A percentile compares a stretch with the other conserved stretches of the same genome.
Evolutionary conservation across 1,140 invertebrate genomes (phyloP).

Genomic region (Potamilus streckersoni): DNA sequence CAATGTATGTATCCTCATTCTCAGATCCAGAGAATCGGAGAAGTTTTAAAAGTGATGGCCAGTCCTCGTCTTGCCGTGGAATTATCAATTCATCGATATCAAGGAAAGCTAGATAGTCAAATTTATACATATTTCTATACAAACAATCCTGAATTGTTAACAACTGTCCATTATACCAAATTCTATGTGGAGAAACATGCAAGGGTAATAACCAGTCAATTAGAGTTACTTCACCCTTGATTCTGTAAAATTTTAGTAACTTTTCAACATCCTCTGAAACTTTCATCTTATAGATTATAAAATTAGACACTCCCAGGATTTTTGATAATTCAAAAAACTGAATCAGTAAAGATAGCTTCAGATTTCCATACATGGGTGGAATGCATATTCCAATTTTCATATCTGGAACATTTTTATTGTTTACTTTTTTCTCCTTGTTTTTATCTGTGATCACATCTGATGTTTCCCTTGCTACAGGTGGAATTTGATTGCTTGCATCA

Average conservation of each 20-base stretch:
- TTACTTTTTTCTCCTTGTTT: slow-evolving; percentile 2
- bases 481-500: no score
- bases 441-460: no score
- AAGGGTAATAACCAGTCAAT: slow-evolving; percentile 55
- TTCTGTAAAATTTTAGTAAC: slow-evolving; percentile 51
- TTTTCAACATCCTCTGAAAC: slow-evolving; percentile 40
- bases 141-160: slow-evolving; percentile 65
- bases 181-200: slow-evolving; percentile 25
- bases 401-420: neutral
- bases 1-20: slow-evolving; percentile 9
- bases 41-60: slow-evolving; percentile 40
- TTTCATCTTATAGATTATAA: slow-evolving; percentile 59
- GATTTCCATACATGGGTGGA: slow-evolving; percentile 63
- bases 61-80: slow-evolving; percentile 41
- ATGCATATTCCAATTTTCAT: slow-evolving; percentile 73
- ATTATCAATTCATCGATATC: slow-evolving; percentile 67
- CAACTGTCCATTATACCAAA: slow-evolving; percentile 66
- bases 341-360: slow-evolving; percentile 50
- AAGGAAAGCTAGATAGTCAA: slow-evolving; percentile 60
- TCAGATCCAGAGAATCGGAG: slow-evolving; percentile 11
- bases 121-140: slow-evolving; percentile 56
- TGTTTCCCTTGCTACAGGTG: no score
- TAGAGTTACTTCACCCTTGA: slow-evolving; percentile 38
- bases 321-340: slow-evolving; percentile 64
- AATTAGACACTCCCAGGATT: slow-evolving; percentile 55